These are phyloP conservation scores for Cryptotis parvus DNA, from an alignment of 2,113 vertebrate species.

Conservation along the genomic window DNA sequence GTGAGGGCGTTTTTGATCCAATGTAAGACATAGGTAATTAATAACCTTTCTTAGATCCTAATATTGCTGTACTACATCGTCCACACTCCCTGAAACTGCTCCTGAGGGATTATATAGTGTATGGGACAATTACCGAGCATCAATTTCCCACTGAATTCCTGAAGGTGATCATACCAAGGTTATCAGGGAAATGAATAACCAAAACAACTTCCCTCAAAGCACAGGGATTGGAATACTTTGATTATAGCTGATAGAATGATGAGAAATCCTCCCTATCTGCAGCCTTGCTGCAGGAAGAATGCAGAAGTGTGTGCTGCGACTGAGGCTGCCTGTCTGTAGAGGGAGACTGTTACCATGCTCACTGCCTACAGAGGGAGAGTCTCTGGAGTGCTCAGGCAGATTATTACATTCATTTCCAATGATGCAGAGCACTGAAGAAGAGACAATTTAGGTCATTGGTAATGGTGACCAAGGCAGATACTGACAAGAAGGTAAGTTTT, in stretches of 20 bases:
- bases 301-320: not conserved
- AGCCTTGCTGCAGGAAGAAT: not conserved
- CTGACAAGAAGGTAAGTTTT: not conserved
- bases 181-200: slow-evolving; percentile 2
- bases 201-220: not conserved
- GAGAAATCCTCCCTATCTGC: not conserved
- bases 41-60: slow-evolving; percentile 40
- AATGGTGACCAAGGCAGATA: not conserved
- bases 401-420: not conserved
- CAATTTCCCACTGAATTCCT: not conserved
- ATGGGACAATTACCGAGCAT: not conserved
- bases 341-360: not conserved
- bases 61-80: not conserved
- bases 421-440: not conserved
- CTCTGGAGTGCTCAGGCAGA: not conserved
- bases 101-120: not conserved
- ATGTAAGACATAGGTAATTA: not conserved
- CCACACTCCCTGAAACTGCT: not conserved
- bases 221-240: not conserved
- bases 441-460: not conserved
- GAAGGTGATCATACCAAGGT: not conserved
- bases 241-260: not conserved
- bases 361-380: not conserved
- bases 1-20: not conserved
- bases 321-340: not conserved